Conservation (phyloP, 1,140 invertebrate species). For the Sitophilus oryzae region DNA sequence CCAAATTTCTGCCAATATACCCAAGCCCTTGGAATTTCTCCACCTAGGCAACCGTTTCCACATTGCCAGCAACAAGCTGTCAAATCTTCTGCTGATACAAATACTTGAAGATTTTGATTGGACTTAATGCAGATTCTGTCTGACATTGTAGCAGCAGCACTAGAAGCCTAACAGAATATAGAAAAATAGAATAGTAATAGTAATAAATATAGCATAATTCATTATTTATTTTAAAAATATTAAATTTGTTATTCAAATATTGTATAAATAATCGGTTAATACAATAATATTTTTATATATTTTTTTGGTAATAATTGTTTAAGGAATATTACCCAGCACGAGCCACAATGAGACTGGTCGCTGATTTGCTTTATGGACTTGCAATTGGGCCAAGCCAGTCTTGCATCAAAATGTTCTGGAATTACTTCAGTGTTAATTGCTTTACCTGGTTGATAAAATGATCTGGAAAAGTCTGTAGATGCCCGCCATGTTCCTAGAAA, state of each 20-base stretch:
- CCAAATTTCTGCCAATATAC: conserved; percentile 55
- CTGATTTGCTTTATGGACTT: conserved; percentile 7
- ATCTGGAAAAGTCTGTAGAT: too few relatives aligned
- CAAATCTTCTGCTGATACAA: conserved; percentile 58
- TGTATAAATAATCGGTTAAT: too few relatives aligned
- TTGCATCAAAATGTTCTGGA: conserved; percentile 14
- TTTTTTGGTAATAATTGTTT: too few relatives aligned
- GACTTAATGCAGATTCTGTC: conserved; percentile 62
- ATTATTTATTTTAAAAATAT: too few relatives aligned
- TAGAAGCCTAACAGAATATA: conserved; percentile 51
- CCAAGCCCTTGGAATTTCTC: conserved; percentile 56
- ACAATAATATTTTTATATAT: too few relatives aligned
- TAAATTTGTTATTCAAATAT: too few relatives aligned
- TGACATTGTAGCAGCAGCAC: conserved; percentile 61
- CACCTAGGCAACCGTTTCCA: conserved; percentile 58
- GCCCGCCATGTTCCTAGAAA: too few relatives aligned
- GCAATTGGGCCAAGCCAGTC: conserved; percentile 15
- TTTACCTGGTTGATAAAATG: not conserved
- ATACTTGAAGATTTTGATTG: conserved; percentile 49
- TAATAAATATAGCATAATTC: too few relatives aligned
- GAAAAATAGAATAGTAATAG: not conserved
- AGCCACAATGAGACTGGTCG: conserved; percentile 14
- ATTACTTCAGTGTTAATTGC: not conserved
- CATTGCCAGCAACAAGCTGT: conserved; percentile 52
- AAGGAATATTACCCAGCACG: conserved; percentile 18